Conservation (phyloP, 2,797 vertebrate species). For the Microcaecilia unicolor region DNA sequence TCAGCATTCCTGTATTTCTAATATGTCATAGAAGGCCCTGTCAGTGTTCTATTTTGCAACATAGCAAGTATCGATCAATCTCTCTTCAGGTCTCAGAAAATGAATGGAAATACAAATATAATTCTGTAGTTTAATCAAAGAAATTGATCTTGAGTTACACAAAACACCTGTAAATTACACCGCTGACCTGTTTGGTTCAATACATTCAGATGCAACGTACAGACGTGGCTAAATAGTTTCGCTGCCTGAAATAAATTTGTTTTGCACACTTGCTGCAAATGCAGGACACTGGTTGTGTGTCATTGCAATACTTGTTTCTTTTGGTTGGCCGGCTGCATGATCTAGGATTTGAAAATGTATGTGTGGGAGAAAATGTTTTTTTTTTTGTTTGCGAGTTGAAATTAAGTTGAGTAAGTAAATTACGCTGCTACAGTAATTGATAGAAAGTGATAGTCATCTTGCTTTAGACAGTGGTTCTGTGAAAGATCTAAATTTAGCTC, state of each 20-base stretch:
- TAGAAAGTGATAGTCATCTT: conserved; percentile 56
- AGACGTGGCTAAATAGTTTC: conserved; percentile 15
- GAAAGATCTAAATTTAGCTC: conserved; percentile 49
- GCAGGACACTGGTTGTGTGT: conserved; percentile 25
- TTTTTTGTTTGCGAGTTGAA: conserved; percentile 66
- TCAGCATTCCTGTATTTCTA: not conserved
- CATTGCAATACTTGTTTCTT: conserved; percentile 36
- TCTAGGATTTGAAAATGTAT: conserved; percentile 51
- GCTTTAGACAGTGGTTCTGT: conserved; percentile 37
- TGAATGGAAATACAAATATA: not conserved
- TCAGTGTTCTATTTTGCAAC: conserved; percentile 11
- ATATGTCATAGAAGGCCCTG: not conserved
- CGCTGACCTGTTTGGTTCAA: not conserved
- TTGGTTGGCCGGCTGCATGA: too few relatives aligned
- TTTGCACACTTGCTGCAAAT: too few relatives aligned
- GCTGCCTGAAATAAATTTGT: too few relatives aligned
- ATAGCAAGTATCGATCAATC: conserved; percentile 6
- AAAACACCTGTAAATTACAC: not conserved
- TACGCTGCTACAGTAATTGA: conserved; percentile 61
- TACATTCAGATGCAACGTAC: not conserved
- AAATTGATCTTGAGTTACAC: conserved; percentile 13
- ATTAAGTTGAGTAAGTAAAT: conserved; percentile 50
- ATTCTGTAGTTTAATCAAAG: not conserved
- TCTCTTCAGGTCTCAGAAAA: not conserved
- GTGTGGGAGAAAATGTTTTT: conserved; percentile 61